These are phyloP conservation scores for Amazona ochrocephala DNA, from an alignment of 2,797 vertebrate genomes.

Conservation along the genomic window DNA sequence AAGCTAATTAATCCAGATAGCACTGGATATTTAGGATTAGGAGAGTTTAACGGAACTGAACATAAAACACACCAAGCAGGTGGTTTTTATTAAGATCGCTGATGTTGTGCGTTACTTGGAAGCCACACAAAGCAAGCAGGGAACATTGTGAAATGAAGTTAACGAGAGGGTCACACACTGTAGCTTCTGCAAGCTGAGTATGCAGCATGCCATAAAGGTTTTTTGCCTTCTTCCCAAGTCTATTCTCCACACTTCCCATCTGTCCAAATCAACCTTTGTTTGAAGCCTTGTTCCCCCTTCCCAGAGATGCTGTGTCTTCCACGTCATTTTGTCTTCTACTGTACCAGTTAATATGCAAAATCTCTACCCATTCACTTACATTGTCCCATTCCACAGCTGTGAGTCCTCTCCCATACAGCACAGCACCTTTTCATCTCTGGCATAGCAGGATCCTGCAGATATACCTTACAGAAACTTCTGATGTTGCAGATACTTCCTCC, in stretches of 20 bases:
- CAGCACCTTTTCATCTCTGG: background rate
- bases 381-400: background rate
- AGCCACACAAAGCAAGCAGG: slow-evolving; percentile 50
- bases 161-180: slow-evolving; percentile 49
- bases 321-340: background rate
- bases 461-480: background rate
- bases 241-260: background rate
- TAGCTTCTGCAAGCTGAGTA: slow-evolving; percentile 56
- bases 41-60: slow-evolving; percentile 19
- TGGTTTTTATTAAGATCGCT: slow-evolving; percentile 65
- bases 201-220: background rate
- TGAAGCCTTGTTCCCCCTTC: background rate
- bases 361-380: background rate
- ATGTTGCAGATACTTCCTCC: background rate
- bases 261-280: background rate
- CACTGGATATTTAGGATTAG: slow-evolving; percentile 22
- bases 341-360: background rate
- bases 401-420: background rate
- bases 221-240: background rate
- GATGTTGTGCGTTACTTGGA: slow-evolving; percentile 59
- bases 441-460: background rate
- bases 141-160: slow-evolving; percentile 66
- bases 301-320: background rate
- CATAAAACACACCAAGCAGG: slow-evolving; percentile 31
- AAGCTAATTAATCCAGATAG: background rate